Base-by-base conservation (phyloP, 1,140 invertebrate genomes). In the Danaus plexippus region DNA sequence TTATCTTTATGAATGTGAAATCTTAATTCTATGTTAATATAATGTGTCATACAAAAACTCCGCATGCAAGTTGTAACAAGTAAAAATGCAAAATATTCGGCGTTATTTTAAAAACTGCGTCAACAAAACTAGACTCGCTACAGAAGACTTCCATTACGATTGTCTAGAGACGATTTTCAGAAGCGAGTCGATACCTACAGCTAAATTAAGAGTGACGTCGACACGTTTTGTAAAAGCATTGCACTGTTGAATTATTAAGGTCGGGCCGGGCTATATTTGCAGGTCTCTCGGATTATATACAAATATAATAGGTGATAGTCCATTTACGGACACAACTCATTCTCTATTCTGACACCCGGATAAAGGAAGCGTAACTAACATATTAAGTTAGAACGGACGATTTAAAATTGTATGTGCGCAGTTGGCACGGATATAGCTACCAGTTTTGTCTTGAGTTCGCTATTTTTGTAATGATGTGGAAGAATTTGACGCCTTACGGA, bases 161-260 rank as follows among this genome's bases (percentile, higher is more conserved):
- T 78, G 75, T 82, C 80, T 81, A 75, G 80, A 74, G 77, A 81
- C 80, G 80, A 71, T 86, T 81, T 69, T 66, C 61, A 65, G 74
- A 80, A 79, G 75, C 80, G 78, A 72, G 67, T 75, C 80, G 80
- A 84, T 84, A 75, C 77, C 67, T 67, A 67, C 66, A 57, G 68
- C 74, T 73, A 86, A 86, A 86, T 86, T 80, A 86, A 73, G 80
- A 86, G 78, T 86, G 83, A 85, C 83, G 80, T 56, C 70, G 83
- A 86, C 83, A 86, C 78, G 80, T 85, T 85, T 85, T 86, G 83
- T 86, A 85, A 86, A 86, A 86, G 83, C 83, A 86, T 86, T 85
- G 83, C 83, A 80, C 71, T 84, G 83, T 83, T 86, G 81, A 86
- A 86, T 86, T 86, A 85, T 86, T 85, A 84, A 85, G 81, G 71